Evolutionary conservation across 2,888 invertebrate genomes (phyloP), one percentile per base, ranked within the genome.

Genomic region (Pteria penguin): DNA sequence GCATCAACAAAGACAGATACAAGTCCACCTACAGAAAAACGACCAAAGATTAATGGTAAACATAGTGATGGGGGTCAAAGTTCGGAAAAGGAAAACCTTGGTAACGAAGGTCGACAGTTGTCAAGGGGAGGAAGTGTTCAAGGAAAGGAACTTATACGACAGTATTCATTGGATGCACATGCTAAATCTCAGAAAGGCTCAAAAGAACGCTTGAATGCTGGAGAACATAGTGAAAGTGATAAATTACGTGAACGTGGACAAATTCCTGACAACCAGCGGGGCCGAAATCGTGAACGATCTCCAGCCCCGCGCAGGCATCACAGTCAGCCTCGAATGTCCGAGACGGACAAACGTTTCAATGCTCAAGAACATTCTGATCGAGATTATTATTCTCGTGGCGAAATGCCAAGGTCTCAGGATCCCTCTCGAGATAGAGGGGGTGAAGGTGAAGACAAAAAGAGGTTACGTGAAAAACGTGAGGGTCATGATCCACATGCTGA

Each of bases 41-140:
- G 88, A 78, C 84, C 87, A 63, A 88, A 86, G 73, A 84, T 87
- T 72, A 76, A 84, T 29, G 85, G 86, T 58, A 84, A 85, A 52
- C 78, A 81, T 71, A 70, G 80, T 63, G 88, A 87, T 55, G 83
- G 86, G 63, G 87, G 89, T 27, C 85, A 87, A 31, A 82, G 88
- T 57, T 88, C 89, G 4, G 90, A 91, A 76, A 90, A 90, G 74
- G 89, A 90, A 72, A 90, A 89, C 77, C 81, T 85, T 31, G 88
- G 87, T 5, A 80, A 83, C 54, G 72, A 82, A 24, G 79, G 78
- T 36, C 72, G 80, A n/a, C 79, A 82, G 24, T 79, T 87, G 24
- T 61, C 77, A 29, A 84, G 88, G 5, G 84, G 86, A 57, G 86
- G 88, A 61, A 89, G 88, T 70, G 72, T 87, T 33, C 88, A 88